Evolutionary conservation across 1,140 invertebrate species (phyloP), one percentile per base, ranked within the genome.

Genomic region (Tetranychus urticae): DNA sequence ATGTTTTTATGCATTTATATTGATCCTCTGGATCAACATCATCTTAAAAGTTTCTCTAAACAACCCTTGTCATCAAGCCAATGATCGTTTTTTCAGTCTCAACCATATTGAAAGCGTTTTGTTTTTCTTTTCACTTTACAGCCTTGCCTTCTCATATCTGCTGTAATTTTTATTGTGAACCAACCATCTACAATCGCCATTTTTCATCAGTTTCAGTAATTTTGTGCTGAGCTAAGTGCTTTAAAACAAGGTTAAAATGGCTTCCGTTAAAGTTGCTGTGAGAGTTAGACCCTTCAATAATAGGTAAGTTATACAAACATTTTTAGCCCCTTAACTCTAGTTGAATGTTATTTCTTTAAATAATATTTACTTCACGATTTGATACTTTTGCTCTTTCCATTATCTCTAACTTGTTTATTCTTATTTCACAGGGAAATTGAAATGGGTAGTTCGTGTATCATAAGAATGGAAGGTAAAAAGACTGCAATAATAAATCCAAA

Each of bases 201-300:
- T 23, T 23, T 23, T 23, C 23, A 23, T 23, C 23, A 23, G 23
- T 23, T 23, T 23, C 23, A 23, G 23, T 23, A 23, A 23, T 23
- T 23, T 23, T 23, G 23, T 23, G 23, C 23, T 23, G 23, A 0
- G 23, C 23, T 23, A 23, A 23, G 23, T 23, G 23, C 23, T 23
- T 23, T 23, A 23, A 12, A 52, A 31, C 50, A 52, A 52, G 23
- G 31, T 52, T n/a, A 36, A 14, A 34, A 68, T 68, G 67, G 64
- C 67, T 0, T 68, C 67, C 6, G 66, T 68, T 1, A 68, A 99
- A 79, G 96, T 99, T 69, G 96, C 93, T 67, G 94, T 99, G 64
- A 80, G 96, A 76, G 94, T 98, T 68, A 86, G 96, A 67, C 96
- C 96, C 74, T 99, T 98, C 79, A 99, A 99, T 79, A 91, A 84